Conservation (phyloP, 2,113 vertebrate genomes). For the Fregata magnificens region DNA sequence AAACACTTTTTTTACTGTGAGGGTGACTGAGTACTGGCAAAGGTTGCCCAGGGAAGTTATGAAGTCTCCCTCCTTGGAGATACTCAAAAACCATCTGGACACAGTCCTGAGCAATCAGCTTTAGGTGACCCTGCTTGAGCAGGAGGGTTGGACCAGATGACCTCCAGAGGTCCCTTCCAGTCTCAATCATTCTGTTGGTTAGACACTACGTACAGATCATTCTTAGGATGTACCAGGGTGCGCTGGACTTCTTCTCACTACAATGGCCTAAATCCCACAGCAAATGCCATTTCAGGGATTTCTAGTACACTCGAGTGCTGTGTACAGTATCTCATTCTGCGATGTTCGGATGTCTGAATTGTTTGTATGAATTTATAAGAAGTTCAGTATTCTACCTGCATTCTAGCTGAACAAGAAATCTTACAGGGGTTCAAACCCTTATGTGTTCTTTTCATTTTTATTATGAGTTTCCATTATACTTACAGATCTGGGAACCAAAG, state of each 20-base stretch:
- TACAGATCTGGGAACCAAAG: neutral
- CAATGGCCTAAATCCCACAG: neutral
- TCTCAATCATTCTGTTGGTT: neutral
- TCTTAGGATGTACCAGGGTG: neutral
- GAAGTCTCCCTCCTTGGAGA: neutral
- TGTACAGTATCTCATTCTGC: neutral
- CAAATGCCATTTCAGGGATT: neutral
- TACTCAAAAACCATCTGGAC: neutral
- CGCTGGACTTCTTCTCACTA: neutral
- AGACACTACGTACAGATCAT: neutral
- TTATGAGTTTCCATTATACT: neutral
- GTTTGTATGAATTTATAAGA: neutral
- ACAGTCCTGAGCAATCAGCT: neutral
- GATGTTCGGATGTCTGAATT: neutral
- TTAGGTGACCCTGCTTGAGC: neutral
- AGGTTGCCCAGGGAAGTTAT: neutral
- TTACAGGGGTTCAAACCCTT: neutral
- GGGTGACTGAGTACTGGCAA: neutral
- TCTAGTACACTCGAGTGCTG: neutral
- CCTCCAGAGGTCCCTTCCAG: neutral
- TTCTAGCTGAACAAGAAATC: neutral
- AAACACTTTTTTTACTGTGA: neutral
- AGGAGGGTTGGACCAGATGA: neutral
- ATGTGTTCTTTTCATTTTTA: neutral
- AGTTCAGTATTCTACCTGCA: neutral